Percentiles rank a stretch among this genome's conserved stretches.
These are phyloP conservation scores for Uropsilus gracilis DNA, from an alignment of 2,113 vertebrate species.

Conservation along the genomic window DNA sequence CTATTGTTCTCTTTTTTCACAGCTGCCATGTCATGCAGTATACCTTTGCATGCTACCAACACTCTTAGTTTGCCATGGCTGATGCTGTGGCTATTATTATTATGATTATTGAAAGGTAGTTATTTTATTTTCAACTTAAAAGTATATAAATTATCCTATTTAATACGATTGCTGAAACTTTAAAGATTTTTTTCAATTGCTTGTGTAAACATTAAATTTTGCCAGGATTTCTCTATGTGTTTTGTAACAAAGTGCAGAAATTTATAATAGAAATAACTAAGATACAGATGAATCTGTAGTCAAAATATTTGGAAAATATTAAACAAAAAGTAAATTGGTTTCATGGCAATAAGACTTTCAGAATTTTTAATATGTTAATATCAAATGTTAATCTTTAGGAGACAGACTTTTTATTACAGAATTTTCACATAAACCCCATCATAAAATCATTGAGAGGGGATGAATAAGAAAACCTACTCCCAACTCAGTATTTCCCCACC, in stretches of 20 bases:
- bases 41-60: background rate
- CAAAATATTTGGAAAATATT: conserved; percentile 66
- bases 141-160: background rate
- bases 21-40: background rate
- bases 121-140: background rate
- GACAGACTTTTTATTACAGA: background rate
- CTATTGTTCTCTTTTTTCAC: background rate
- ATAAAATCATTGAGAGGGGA: background rate
- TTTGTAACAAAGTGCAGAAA: conserved; percentile 39
- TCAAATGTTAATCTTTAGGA: conserved; percentile 1
- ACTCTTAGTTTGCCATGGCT: background rate
- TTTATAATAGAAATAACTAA: conserved; percentile 29
- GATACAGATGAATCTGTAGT: conserved; percentile 8
- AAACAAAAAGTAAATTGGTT: conserved; percentile 38
- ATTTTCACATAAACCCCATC: background rate
- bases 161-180: background rate
- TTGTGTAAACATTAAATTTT: conserved; percentile 10
- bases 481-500: too few species aligned
- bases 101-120: background rate
- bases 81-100: background rate
- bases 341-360: background rate
- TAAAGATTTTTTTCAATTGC: background rate
- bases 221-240: background rate
- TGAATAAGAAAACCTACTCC: background rate
- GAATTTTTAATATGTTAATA: conserved; percentile 5